These are phyloP conservation scores for Pristionchus fissidentatus DNA, from an alignment of 2,888 invertebrate genomes.

Conservation along the genomic window DNA sequence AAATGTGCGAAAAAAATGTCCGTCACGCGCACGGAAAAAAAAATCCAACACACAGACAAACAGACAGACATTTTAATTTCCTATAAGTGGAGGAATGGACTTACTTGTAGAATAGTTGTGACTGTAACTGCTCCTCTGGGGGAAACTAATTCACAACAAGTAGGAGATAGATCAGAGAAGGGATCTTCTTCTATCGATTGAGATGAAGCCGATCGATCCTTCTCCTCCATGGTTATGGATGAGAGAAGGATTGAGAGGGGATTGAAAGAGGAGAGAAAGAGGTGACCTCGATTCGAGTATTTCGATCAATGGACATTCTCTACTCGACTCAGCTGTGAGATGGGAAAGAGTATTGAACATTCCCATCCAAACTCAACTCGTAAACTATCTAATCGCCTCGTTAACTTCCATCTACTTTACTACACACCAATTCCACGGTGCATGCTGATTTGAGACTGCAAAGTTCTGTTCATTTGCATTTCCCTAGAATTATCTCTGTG, in stretches of 20 bases:
- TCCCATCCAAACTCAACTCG: too few relatives aligned
- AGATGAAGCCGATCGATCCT: neutral
- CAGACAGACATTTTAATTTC: too few relatives aligned
- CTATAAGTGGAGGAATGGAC: too few relatives aligned
- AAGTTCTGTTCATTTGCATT: too few relatives aligned
- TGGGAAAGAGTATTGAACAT: neutral
- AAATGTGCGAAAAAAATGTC: too few relatives aligned
- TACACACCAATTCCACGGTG: too few relatives aligned
- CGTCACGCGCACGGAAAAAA: too few relatives aligned
- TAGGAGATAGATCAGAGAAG: neutral
- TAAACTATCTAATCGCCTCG: too few relatives aligned
- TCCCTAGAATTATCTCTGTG: too few relatives aligned
- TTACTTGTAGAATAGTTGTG: slow-evolving; percentile 11
- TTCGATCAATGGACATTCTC: neutral
- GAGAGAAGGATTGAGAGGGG: neutral
- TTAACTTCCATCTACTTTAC: too few relatives aligned
- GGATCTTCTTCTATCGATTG: neutral
- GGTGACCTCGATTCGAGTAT: slow-evolving; percentile 27
- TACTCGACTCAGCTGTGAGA: neutral
- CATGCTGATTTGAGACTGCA: too few relatives aligned
- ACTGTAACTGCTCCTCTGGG: slow-evolving; percentile 12
- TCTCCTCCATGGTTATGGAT: neutral
- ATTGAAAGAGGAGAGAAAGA: neutral
- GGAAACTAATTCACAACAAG: slow-evolving; percentile 37
- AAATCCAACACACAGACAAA: too few relatives aligned